Base-by-base conservation (phyloP, 2,797 vertebrate genomes). In the Pseudochaenichthys georgianus region DNA sequence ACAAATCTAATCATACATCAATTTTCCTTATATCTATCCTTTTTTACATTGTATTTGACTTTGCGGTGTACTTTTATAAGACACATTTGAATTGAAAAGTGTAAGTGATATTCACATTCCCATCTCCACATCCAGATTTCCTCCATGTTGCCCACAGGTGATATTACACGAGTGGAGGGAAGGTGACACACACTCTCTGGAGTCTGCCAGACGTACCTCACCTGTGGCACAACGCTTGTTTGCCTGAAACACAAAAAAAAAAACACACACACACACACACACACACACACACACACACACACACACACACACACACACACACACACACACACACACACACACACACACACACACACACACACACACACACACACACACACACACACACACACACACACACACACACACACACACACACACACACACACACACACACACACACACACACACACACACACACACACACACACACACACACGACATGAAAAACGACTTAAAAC, bases 201-300 rank as follows among this genome's bases (percentile, higher is more conserved):
- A 96, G 9, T 95, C 88, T 0, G 97, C 97, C 42, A 99, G 86
- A 10, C 96, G 95, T 12, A 97, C 86, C 59, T 97, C 87, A 45
- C 95, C 96, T 0, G 92, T 67, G 43, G 72, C 86, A 85, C 97
- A 99, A 16, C 94, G 94, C 75, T 93, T 92, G 0, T 92, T 95
- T n/a, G 96, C 95, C 98, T 98, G 84, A 51, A 59, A 65, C 34
- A 78, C 46, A 78, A 28, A 80, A 13, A 73, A 21, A 51, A 17
- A 63, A 23, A 71, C 38, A 51, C 16, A 58, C 12, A 52, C 4
- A 67, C 60, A 61, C 9, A 64, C 57, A 58, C 15, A 51, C 5
- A 67, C 59, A 61, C 7, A 67, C 60, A 58, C 7, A 67, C 50
- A 61, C 21, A 51, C 17, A 63, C 23, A 71, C 38, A 51, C 16